Evolutionary conservation across 1,140 invertebrate species (phyloP), one percentile per base, ranked within the genome.

Genomic region (Palaemon carinicauda): DNA sequence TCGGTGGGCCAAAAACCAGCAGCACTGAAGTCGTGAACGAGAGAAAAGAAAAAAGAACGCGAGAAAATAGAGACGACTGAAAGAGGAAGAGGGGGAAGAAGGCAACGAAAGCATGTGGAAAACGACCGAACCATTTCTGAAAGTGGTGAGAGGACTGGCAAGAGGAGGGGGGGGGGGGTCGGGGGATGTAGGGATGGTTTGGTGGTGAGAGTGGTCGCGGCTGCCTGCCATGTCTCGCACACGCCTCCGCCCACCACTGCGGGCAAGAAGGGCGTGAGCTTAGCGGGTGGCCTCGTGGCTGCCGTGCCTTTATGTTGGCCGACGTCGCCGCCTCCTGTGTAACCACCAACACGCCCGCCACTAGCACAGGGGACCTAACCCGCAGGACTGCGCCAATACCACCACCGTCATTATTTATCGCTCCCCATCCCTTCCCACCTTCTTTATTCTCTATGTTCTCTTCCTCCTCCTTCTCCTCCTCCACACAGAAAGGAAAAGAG

Each of bases 141-240:
- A 41, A 41, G 41, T 83, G 81, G 81, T 53, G 81, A 82, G 54
- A 56, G 75, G n/a, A n/a, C n/a, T n/a, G n/a, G n/a, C n/a, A n/a
- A n/a, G n/a, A n/a, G n/a, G n/a, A n/a, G n/a, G n/a, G n/a, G n/a
- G n/a, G 33, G 33, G 80, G 87, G 83, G 83, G 77, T 27, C 75
- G 54, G 74, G 75, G 82, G 87, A 65, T 80, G 83, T n/a, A n/a
- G 80, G 75, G 27, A 75, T 74, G 81, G 79, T 88, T 80, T 82
- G 73, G 82, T 80, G 60, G 75, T 29, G 80, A 79, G 87, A 78
- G 75, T 54, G 77, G 87, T 88, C 87, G 80, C 81, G 71, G 87
- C 87, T 82, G 80, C 75, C 75, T 83, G 81, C 87, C 87, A 88
- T 88, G 87, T 88, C 87, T 88, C 87, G 87, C 87, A 88, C 87